A percentile compares a stretch with the other conserved stretches of the same genome.
phyloP scores from a whole-genome alignment of 2,113 vertebrate genomes.

The Sander lucioperca region DNA sequence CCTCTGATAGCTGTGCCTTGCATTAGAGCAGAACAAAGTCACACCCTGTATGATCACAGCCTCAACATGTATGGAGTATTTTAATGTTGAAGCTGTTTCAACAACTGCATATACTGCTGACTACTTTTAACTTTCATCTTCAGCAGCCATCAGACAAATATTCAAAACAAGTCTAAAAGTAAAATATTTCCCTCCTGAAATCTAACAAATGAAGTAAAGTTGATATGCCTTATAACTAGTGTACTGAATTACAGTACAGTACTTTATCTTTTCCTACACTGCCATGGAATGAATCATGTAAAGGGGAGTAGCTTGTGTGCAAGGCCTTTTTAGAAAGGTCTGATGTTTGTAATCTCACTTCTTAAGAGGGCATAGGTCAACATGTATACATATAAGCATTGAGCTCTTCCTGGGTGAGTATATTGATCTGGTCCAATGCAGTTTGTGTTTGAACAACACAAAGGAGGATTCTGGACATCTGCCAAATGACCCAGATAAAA shows the following conservation, averaged over 20 bases:
- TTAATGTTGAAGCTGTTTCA: not conserved
- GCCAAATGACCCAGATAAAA: slow-evolving; percentile 56
- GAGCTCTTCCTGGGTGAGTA: slow-evolving; percentile 41
- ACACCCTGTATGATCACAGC: not conserved
- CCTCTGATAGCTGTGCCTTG: not conserved
- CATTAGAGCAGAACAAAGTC: not conserved
- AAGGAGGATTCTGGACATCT: slow-evolving; percentile 25
- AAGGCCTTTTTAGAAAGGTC: not conserved
- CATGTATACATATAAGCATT: slow-evolving; percentile 31
- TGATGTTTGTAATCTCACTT: slow-evolving; percentile 36
- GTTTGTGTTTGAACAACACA: slow-evolving; percentile 36
- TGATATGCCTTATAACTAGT: not conserved
- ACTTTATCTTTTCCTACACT: not conserved
- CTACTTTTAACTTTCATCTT: too few species aligned
- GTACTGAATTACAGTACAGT: not conserved
- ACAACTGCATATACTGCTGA: not conserved
- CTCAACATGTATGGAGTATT: not conserved
- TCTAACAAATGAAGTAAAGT: not conserved
- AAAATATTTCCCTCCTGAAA: not conserved
- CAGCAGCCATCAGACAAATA: not conserved
- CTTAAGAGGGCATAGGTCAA: slow-evolving; percentile 49
- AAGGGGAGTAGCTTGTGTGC: not conserved
- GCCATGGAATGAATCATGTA: not conserved
- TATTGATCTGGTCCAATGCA: slow-evolving; percentile 28
- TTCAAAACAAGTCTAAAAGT: not conserved